phyloP scores from a whole-genome alignment of 1,140 invertebrate species.

The Drosophila aff. region DNA sequence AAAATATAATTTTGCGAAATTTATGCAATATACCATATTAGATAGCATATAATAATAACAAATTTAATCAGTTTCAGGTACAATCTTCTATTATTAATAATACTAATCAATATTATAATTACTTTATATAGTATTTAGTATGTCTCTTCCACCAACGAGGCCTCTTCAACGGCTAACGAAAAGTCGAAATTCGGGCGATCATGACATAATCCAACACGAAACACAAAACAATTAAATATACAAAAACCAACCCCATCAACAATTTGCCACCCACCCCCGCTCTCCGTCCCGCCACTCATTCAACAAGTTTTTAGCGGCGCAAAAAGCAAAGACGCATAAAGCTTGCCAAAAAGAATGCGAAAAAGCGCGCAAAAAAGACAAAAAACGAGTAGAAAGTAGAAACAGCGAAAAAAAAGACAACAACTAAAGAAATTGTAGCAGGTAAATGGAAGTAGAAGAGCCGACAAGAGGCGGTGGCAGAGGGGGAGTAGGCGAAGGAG shows the following conservation, averaged over 20 bases:
- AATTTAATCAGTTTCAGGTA: not conserved
- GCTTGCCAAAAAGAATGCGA: constrained; percentile 46
- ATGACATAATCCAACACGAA: constrained; percentile 38
- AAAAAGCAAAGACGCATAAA: constrained; percentile 62
- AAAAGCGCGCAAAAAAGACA: constrained; percentile 38
- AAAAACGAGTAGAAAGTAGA: constrained; percentile 61
- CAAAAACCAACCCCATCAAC: constrained; percentile 52
- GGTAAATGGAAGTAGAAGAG: constrained; percentile 54
- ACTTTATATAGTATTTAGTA: not conserved
- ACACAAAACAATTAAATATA: constrained; percentile 37
- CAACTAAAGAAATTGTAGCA: constrained; percentile 62
- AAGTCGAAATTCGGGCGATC: constrained; percentile 21
- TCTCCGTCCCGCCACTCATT: constrained; percentile 7
- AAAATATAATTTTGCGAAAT: too few relatives aligned
- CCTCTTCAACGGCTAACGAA: not conserved
- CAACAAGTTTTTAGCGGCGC: constrained; percentile 66
- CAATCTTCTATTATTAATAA: not conserved
- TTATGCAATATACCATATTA: too few relatives aligned
- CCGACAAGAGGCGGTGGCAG: constrained; percentile 5
- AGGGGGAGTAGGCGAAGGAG: constrained; percentile 25
- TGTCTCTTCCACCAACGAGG: not conserved
- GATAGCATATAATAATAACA: too few relatives aligned
- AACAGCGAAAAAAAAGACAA: constrained; percentile 31
- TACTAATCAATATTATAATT: not conserved
- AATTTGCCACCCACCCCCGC: constrained; percentile 11